Evolutionary conservation across 2,888 invertebrate genomes (phyloP).

Genomic region (Anticlea derivata): DNA sequence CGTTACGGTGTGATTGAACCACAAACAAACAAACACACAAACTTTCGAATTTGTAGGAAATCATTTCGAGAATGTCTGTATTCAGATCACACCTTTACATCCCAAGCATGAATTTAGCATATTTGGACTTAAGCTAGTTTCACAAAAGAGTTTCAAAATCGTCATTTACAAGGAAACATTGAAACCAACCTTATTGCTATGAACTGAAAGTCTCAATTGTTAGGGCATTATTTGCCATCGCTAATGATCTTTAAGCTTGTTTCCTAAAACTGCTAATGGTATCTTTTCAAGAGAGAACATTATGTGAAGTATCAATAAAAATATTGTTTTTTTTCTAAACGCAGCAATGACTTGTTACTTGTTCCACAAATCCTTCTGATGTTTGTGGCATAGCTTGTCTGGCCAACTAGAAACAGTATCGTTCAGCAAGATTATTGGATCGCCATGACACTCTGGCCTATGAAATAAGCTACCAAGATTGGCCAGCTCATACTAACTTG

Average conservation of each 20-base stretch:
- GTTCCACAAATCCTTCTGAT: no score
- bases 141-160: neutral
- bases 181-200: neutral
- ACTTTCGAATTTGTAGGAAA: neutral
- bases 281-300: slow-evolving; percentile 8
- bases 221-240: neutral
- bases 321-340: no score
- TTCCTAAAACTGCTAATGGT: slow-evolving; percentile 15
- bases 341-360: no score
- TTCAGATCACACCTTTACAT: slow-evolving; percentile 11
- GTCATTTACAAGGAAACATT: neutral
- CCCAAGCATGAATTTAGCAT: slow-evolving; percentile 43
- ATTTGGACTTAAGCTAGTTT: slow-evolving; percentile 28
- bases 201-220: neutral
- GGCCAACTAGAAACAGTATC: no score
- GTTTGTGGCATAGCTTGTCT: no score
- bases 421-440: no score
- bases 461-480: no score
- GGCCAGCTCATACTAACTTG: no score
- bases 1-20: no score
- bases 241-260: slow-evolving; percentile 9
- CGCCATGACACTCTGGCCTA: no score
- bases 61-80: neutral
- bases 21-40: neutral
- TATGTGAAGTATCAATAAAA: no score